These are phyloP conservation scores for Drosophila virilis DNA, from an alignment of 1,140 invertebrate genomes.

Conservation along the genomic window DNA sequence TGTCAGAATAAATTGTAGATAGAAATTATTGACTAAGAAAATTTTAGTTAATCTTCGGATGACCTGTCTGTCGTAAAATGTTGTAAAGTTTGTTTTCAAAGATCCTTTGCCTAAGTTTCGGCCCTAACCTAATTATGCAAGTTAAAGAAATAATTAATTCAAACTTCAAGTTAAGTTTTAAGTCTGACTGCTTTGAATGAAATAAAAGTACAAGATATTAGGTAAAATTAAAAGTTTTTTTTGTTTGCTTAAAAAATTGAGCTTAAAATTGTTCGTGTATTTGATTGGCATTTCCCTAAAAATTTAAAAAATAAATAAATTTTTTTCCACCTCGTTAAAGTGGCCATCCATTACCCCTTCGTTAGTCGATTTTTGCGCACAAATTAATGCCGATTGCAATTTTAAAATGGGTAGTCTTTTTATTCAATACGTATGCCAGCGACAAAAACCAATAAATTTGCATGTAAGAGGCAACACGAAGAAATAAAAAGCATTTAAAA, in stretches of 20 bases:
- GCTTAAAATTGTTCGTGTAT: too few relatives aligned
- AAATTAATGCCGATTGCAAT: constrained; percentile 26
- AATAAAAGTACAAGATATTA: too few relatives aligned
- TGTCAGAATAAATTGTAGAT: too few relatives aligned
- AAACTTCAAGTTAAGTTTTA: too few relatives aligned
- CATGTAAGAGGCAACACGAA: constrained; percentile 54
- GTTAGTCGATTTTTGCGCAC: constrained; percentile 9
- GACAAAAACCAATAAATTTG: constrained; percentile 67
- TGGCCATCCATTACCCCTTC: constrained; percentile 19
- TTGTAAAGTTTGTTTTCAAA: constrained; percentile 27
- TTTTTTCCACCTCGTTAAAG: constrained; percentile 1
- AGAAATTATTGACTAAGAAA: neutral
- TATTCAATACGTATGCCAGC: constrained; percentile 52
- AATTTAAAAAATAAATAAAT: neutral
- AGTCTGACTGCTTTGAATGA: too few relatives aligned
- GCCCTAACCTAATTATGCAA: constrained; percentile 57
- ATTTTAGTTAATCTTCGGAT: neutral
- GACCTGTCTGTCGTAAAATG: neutral
- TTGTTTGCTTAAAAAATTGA: too few relatives aligned
- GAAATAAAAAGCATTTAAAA: constrained; percentile 60
- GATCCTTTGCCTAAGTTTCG: neutral
- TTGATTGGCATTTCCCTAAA: neutral
- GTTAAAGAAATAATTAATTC: neutral
- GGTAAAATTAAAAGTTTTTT: too few relatives aligned
- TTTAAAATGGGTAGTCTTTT: constrained; percentile 41